Evolutionary conservation across 2,888 invertebrate genomes (phyloP).

Genomic region (Reticulitermes lucifugus): DNA sequence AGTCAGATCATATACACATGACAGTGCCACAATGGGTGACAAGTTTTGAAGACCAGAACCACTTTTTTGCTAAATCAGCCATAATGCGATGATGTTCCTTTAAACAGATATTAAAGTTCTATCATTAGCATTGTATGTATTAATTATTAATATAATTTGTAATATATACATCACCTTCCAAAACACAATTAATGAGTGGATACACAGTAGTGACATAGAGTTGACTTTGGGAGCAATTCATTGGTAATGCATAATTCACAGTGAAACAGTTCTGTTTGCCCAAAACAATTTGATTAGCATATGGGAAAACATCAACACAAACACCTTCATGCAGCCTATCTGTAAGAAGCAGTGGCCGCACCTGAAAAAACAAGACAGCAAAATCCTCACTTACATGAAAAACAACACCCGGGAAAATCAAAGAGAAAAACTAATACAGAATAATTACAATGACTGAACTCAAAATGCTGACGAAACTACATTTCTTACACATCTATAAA

Average conservation of each 20-base stretch:
- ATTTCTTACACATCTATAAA: no score
- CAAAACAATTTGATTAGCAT: constrained; percentile 70
- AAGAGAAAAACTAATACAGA: no score
- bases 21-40: no score
- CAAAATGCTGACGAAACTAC: no score
- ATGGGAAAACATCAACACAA: constrained; percentile 71
- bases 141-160: not conserved
- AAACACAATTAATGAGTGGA: constrained; percentile 74
- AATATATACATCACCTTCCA: constrained; percentile 67
- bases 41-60: no score
- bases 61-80: not conserved
- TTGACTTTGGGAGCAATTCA: constrained; percentile 73
- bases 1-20: no score
- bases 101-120: not conserved
- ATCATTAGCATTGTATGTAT: not conserved
- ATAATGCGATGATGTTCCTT: not conserved
- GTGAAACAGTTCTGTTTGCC: constrained; percentile 72
- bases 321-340: constrained; percentile 68
- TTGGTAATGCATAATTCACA: constrained; percentile 69
- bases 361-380: constrained; percentile 40
- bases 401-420: no score
- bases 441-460: no score
- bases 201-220: constrained; percentile 74
- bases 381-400: no score
- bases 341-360: constrained; percentile 63